Conservation (phyloP, 2,797 vertebrate species). For the Halcyon leucocephala region DNA sequence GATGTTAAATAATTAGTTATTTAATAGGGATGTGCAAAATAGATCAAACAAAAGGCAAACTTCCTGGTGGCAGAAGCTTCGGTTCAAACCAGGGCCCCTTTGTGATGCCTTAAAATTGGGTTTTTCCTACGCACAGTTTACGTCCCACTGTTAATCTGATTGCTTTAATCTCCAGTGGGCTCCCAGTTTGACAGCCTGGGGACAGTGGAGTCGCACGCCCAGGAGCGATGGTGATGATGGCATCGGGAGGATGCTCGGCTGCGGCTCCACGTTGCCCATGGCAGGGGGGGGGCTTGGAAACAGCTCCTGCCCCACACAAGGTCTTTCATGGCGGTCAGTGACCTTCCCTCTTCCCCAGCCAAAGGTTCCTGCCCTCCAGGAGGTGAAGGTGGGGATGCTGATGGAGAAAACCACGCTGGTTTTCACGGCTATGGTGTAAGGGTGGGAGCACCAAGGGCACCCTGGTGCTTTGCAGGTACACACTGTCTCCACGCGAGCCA, state of each 20-base stretch:
- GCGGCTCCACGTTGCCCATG: background rate
- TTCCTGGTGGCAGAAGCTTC: background rate
- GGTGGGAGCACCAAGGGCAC: background rate
- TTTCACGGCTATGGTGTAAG: rapidly evolving
- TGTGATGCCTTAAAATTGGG: background rate
- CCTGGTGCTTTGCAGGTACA: rapidly evolving
- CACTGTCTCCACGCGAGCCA: rapidly evolving
- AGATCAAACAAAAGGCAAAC: slow-evolving; percentile 76
- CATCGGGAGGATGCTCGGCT: slow-evolving; percentile 37
- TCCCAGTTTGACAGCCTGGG: background rate
- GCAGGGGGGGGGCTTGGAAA: background rate
- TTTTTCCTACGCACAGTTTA: background rate
- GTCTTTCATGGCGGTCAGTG: rapidly evolving
- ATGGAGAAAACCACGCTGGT: rapidly evolving
- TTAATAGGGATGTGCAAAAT: slow-evolving; percentile 81
- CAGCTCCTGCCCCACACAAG: background rate
- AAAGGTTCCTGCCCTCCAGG: rapidly evolving
- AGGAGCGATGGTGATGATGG: slow-evolving; percentile 7
- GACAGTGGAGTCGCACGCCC: background rate
- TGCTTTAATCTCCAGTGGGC: slow-evolving; percentile 65
- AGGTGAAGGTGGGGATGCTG: background rate
- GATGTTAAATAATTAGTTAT: slow-evolving; percentile 88
- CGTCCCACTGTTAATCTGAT: slow-evolving; percentile 63
- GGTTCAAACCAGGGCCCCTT: background rate
- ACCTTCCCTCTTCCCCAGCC: background rate